A percentile compares a stretch with the other conserved stretches of the same genome.
These are phyloP conservation scores for Ptyas mucosa DNA, from an alignment of 2,113 vertebrate species.

Conservation along the genomic window DNA sequence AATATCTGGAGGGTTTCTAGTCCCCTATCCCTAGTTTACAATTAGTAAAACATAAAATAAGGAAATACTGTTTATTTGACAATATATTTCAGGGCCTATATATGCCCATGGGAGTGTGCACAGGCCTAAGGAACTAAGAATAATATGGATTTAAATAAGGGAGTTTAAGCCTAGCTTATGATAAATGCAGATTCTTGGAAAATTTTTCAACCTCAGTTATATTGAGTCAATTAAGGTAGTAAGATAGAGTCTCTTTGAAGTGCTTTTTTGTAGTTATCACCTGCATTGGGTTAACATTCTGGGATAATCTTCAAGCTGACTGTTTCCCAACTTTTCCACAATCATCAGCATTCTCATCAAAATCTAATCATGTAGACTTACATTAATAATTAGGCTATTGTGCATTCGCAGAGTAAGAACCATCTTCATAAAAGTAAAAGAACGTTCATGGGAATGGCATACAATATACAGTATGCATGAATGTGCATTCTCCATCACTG, in stretches of 20 bases:
- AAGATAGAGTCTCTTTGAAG: not conserved
- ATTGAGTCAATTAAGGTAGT: not conserved
- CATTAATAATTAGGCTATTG: not conserved
- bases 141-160: not conserved
- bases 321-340: not conserved
- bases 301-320: not conserved
- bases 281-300: not conserved
- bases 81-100: not conserved
- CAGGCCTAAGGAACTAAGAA: not conserved
- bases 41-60: not conserved
- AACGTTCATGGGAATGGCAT: not conserved
- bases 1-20: not conserved
- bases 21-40: not conserved
- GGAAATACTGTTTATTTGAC: not conserved
- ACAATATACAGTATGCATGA: not conserved
- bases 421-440: not conserved
- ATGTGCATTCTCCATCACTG: not conserved
- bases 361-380: not conserved
- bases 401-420: not conserved
- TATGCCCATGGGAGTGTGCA: not conserved
- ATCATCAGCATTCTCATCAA: not conserved
- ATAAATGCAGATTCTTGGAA: not conserved
- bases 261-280: not conserved
- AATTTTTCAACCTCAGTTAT: not conserved
- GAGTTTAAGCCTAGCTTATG: not conserved